phyloP scores from a whole-genome alignment of 2,797 vertebrate species.

The Merluccius polli region DNA sequence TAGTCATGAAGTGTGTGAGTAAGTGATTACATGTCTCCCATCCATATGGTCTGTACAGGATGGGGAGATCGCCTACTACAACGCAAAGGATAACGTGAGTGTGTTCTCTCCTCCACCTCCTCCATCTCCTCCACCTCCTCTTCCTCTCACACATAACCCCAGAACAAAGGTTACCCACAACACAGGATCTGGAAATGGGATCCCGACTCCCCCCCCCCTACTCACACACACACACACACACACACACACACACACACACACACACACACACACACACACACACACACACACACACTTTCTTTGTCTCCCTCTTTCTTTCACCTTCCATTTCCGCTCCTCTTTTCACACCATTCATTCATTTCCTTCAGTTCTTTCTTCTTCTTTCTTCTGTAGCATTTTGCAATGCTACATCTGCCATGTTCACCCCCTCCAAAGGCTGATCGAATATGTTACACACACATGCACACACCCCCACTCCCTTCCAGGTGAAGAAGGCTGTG shows the following conservation, averaged over 20 bases:
- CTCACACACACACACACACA: too few species aligned
- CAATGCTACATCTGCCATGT: background rate
- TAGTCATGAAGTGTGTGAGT: background rate
- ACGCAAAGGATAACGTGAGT: conserved; percentile 89
- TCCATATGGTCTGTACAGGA: conserved; percentile 67
- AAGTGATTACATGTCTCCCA: background rate
- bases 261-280: too few species aligned
- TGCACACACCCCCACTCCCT: conserved; percentile 23
- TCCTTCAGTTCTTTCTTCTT: background rate
- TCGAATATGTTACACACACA: background rate
- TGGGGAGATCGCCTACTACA: conserved; percentile 89
- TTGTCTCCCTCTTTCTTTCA: background rate
- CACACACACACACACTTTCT: too few species aligned
- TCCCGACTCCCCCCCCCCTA: too few species aligned
- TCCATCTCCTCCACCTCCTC: too few species aligned
- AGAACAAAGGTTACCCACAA: too few species aligned
- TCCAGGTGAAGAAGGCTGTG: conserved; percentile 70
- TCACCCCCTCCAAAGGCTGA: background rate
- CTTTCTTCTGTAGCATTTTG: background rate
- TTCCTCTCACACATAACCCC: too few species aligned
- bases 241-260: too few species aligned
- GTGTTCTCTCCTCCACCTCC: conserved; percentile 5
- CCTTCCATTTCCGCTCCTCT: background rate
- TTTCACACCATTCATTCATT: background rate
- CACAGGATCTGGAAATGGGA: too few species aligned